A percentile compares a stretch with the other conserved stretches of the same genome.
phyloP scores from a whole-genome alignment of 2,113 vertebrate genomes.

The Podiceps cristatus region DNA sequence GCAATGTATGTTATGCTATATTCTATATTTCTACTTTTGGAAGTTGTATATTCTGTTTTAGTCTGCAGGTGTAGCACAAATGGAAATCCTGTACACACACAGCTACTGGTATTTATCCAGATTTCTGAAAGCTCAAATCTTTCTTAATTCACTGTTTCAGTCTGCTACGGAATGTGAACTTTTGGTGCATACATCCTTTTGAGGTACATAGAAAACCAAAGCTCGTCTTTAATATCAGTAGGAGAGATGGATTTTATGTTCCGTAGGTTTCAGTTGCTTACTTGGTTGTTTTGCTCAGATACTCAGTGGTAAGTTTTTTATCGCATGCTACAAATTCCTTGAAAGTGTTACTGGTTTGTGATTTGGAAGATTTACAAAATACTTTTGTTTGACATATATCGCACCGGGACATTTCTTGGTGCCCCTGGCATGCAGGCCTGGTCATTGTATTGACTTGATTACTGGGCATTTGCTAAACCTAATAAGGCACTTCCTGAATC shows the following conservation, averaged over 20 bases:
- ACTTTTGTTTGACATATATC: not conserved
- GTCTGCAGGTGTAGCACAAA: fast-evolving
- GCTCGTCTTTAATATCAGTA: not conserved
- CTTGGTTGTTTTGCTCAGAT: not conserved
- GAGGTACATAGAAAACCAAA: not conserved
- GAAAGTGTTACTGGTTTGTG: not conserved
- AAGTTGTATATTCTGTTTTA: not conserved
- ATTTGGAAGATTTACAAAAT: not conserved
- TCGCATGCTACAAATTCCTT: not conserved
- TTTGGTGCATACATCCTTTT: not conserved
- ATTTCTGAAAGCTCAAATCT: not conserved
- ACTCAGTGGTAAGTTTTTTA: not conserved
- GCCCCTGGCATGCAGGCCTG: not conserved
- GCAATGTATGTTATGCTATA: not conserved
- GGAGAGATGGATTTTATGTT: not conserved
- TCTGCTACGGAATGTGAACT: not conserved
- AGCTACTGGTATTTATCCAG: not conserved
- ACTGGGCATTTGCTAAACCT: not conserved
- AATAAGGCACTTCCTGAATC: not conserved
- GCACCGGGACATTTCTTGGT: not conserved
- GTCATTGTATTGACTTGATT: not conserved
- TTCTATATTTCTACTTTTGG: not conserved
- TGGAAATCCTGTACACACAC: not conserved
- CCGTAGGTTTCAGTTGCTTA: not conserved
- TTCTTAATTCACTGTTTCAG: not conserved